A percentile compares a stretch with the other conserved stretches of the same genome.
phyloP scores from a whole-genome alignment of 2,797 vertebrate species.

The Mormyrus hasselquistii region DNA sequence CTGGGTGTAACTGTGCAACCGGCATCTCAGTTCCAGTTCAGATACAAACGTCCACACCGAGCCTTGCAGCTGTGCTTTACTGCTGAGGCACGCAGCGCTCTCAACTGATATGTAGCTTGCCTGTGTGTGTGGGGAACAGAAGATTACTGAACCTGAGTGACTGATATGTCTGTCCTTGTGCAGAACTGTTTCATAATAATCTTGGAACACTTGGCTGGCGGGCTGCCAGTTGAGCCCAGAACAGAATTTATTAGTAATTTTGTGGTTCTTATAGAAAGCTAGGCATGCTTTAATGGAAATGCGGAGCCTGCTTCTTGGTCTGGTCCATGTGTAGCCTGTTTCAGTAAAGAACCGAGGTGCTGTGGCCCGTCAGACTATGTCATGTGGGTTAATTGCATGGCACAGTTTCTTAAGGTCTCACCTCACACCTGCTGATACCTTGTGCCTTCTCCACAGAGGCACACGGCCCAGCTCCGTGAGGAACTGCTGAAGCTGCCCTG shows the following conservation, averaged over 20 bases:
- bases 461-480: conserved; percentile 90
- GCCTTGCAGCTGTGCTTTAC: not conserved
- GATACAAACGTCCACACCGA: not conserved
- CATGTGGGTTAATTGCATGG: not conserved
- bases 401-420: not conserved
- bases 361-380: not conserved
- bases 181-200: not conserved
- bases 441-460: conserved; percentile 65
- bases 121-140: not conserved
- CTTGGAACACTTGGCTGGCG: not conserved
- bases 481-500: conserved; percentile 93
- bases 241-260: not conserved
- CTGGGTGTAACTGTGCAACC: not conserved
- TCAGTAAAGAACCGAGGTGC: not conserved
- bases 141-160: not conserved
- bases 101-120: not conserved
- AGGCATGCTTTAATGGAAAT: not conserved
- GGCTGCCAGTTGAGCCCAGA: not conserved
- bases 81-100: not conserved
- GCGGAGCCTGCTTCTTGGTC: not conserved
- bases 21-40: not conserved
- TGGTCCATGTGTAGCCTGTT: not conserved
- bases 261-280: not conserved
- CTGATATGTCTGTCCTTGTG: not conserved
- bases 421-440: not conserved